A percentile compares a stretch with the other conserved stretches of the same genome.
These are phyloP conservation scores for Protodeltote pygarga DNA, from an alignment of 2,888 invertebrate species.

Conservation along the genomic window DNA sequence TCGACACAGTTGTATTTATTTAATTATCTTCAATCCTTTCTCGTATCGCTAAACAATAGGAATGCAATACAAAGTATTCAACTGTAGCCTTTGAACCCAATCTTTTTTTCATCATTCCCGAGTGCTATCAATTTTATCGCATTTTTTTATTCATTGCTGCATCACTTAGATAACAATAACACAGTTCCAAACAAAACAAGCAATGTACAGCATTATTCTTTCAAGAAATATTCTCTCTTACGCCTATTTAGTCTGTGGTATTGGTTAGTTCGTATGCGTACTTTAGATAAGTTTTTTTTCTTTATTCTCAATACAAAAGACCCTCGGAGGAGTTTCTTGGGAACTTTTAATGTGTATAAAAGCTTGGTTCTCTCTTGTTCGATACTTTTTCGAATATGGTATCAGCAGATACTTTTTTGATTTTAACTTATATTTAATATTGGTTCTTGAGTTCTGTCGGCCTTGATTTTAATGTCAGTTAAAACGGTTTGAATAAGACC, in stretches of 20 bases:
- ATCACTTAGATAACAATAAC: not conserved
- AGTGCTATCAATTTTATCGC: slow-evolving; percentile 1
- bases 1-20: too few relatives aligned
- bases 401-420: slow-evolving; percentile 43
- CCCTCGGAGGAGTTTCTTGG: slow-evolving; percentile 33
- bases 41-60: not conserved
- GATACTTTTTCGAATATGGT: slow-evolving; percentile 50
- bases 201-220: slow-evolving; percentile 16
- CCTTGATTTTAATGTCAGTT: too few relatives aligned
- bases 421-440: slow-evolving; percentile 21
- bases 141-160: slow-evolving; percentile 13
- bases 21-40: not conserved
- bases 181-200: slow-evolving; percentile 3
- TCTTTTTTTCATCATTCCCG: slow-evolving; percentile 16
- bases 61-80: slow-evolving; percentile 9
- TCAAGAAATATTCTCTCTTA: slow-evolving; percentile 13
- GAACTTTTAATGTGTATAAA: slow-evolving; percentile 73
- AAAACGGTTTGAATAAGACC: too few relatives aligned
- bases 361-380: slow-evolving; percentile 56
- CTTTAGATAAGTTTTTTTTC: slow-evolving; percentile 40
- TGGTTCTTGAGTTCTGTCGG: too few relatives aligned
- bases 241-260: slow-evolving; percentile 19
- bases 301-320: slow-evolving; percentile 40
- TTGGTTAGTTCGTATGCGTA: slow-evolving; percentile 42
- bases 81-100: slow-evolving; percentile 17